Evolutionary conservation across 30 jellyfish, hydroid and myxozoan species (phyloP).

Genomic region (Pelagia noctiluca): DNA sequence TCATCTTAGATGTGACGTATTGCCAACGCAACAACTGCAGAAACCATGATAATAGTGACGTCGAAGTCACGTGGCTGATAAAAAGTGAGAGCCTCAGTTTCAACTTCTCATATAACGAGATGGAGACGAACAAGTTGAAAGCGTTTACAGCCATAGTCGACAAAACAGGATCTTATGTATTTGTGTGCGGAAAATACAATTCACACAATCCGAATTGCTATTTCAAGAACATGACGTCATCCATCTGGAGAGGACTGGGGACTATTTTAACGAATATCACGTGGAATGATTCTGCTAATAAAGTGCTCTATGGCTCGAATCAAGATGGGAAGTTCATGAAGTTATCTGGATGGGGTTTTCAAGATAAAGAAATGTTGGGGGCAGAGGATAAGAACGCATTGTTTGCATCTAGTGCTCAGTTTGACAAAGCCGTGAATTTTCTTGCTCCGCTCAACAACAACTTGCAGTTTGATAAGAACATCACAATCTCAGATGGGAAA

Average conservation of each 20-base stretch:
- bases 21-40: constrained; percentile 23
- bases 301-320: background rate
- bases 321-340: background rate
- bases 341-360: constrained; percentile 26
- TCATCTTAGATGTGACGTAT: constrained; percentile 35
- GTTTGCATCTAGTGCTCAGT: background rate
- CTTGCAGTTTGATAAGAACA: too few relatives aligned
- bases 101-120: background rate
- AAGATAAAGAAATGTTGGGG: constrained; percentile 16
- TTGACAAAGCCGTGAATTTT: background rate
- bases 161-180: background rate
- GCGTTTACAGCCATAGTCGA: constrained; percentile 15
- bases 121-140: background rate
- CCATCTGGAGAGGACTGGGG: constrained; percentile 11
- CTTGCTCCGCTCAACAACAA: too few relatives aligned
- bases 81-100: constrained; percentile 10
- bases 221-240: constrained; percentile 24
- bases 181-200: constrained; percentile 19
- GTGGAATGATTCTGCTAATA: constrained; percentile 3
- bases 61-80: background rate
- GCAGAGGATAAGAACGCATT: constrained; percentile 11
- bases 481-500: too few relatives aligned
- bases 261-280: background rate
- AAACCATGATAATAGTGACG: constrained; percentile 11
- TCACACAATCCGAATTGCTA: too few relatives aligned